Evolutionary conservation across 2,888 invertebrate species (phyloP), one percentile per base, ranked within the genome.

Genomic region (Pyrocoelia pectoralis): DNA sequence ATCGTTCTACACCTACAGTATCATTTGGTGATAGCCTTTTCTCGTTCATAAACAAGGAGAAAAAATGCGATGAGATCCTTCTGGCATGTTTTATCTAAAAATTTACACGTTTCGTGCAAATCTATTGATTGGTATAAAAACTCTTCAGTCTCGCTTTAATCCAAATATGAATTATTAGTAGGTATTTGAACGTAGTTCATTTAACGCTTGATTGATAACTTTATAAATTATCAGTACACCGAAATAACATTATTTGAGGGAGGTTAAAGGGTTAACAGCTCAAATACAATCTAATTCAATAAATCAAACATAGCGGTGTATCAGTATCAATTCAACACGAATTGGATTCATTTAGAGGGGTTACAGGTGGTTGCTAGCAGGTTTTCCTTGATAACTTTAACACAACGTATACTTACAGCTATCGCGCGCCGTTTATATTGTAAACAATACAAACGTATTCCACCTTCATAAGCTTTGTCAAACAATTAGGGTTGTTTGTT

Each of bases 281-380:
- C 33, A 33, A 33, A 8, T n/a, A n/a, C 10, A 33, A 33, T 33
- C n/a, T 33, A 33, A 33, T 33, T 33, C 33, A n/a, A 33, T 33
- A 33, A 33, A 33, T 33, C 33, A 33, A 3, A 33, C n/a, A 33
- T 6, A 33, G n/a, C 33, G 33, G n/a, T 33, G 33, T 33, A n/a
- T 33, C 33, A n/a, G n/a, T 33, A 33, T 33, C 33, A 33, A 33
- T 10, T 8, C 33, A 33, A 33, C 33, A 33, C 10, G 33, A 33
- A 33, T n/a, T 33, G n/a, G 33, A 33, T 33, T 33, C n/a, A 33
- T 33, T 33, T 33, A 33, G 33, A 33, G 33, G 33, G 33, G 33
- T 33, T 33, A 33, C 33, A 33, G 33, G 33, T 33, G 33, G 33
- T 33, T 33, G 33, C 33, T 33, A 2, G 33, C 33, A 33, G 33